Conservation (phyloP, 1,140 invertebrate genomes). For the Macrocentrus cingulum region DNA sequence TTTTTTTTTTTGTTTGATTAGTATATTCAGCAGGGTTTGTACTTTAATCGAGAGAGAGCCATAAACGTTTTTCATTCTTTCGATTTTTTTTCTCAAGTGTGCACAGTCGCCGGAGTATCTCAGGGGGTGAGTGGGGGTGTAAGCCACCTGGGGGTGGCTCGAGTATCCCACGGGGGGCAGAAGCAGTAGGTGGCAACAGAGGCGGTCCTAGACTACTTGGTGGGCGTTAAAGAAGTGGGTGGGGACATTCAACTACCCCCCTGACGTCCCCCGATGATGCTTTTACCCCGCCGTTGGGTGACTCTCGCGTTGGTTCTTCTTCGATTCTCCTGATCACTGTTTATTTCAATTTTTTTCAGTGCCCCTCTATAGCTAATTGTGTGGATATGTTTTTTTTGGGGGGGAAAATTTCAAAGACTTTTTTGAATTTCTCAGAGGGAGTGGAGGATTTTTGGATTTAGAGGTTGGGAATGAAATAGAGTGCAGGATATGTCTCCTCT, state of each 20-base stretch:
- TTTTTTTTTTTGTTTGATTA: no score
- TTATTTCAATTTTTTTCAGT: no score
- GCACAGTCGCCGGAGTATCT: neutral
- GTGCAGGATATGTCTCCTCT: constrained; percentile 6
- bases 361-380: no score
- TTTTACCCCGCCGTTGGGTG: constrained; percentile 4
- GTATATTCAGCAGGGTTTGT: no score
- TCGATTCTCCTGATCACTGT: constrained; percentile 51
- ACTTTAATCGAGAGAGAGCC: no score
- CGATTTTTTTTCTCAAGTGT: neutral
- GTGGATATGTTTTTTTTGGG: no score
- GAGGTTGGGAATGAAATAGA: neutral
- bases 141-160: constrained; percentile 3
- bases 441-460: no score
- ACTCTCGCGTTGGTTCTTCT: constrained; percentile 24
- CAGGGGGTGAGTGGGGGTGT: no score
- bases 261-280: constrained; percentile 45
- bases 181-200: constrained; percentile 55
- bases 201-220: constrained; percentile 54
- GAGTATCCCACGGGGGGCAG: constrained; percentile 26
- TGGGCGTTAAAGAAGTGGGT: constrained; percentile 56
- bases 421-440: neutral
- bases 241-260: constrained; percentile 46
- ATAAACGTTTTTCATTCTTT: no score
- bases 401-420: neutral